phyloP scores from a whole-genome alignment of 2,113 vertebrate species.

The Hippolais icterina region DNA sequence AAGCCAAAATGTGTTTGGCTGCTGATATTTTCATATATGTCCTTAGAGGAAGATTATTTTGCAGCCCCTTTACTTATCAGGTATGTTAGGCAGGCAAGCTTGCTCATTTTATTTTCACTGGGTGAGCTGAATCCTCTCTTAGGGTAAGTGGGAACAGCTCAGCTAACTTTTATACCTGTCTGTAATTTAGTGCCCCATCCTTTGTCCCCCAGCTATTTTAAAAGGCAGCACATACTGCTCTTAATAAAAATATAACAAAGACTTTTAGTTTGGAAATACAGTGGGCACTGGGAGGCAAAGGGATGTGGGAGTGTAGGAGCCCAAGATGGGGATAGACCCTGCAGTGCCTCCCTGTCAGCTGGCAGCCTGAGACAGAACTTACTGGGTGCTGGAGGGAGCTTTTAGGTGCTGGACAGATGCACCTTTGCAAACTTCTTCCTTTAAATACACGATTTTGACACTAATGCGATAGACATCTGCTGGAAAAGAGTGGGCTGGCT shows the following conservation, averaged over 20 bases:
- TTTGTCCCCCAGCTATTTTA: background rate
- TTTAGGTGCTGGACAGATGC: background rate
- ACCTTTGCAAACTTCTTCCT: background rate
- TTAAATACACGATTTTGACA: background rate
- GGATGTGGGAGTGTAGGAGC: background rate
- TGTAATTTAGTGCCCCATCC: background rate
- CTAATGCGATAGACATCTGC: background rate
- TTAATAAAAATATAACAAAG: background rate
- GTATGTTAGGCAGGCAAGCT: background rate
- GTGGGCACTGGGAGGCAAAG: background rate
- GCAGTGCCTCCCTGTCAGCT: background rate
- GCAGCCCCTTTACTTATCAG: background rate
- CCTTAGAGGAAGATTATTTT: background rate
- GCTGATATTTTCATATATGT: background rate
- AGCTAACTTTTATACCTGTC: background rate
- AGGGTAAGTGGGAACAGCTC: background rate
- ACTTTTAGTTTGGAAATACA: background rate
- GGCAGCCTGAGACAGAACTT: background rate
- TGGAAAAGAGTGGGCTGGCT: background rate
- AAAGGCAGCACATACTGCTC: background rate
- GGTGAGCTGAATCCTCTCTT: background rate
- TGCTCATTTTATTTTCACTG: background rate
- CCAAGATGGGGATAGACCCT: rapidly evolving
- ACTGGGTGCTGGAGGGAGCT: background rate
- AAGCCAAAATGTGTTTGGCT: background rate